A percentile compares a stretch with the other conserved stretches of the same genome.
These are phyloP conservation scores for Catocala nupta DNA, from an alignment of 2,888 invertebrate species.

Conservation along the genomic window DNA sequence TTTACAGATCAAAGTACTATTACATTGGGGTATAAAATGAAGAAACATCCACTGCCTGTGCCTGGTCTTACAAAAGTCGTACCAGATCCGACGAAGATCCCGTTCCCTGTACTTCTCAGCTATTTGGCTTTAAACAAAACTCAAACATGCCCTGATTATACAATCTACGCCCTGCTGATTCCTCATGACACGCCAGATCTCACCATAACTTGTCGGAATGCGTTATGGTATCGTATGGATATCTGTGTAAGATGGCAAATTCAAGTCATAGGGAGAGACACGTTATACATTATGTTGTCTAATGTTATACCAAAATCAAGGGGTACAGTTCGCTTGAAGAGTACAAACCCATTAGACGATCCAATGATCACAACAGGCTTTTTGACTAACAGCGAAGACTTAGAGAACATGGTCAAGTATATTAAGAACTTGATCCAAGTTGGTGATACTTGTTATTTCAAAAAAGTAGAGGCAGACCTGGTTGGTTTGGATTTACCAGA, in stretches of 20 bases:
- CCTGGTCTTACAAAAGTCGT: not conserved
- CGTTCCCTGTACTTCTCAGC: conserved; percentile 38
- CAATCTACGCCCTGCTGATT: too few relatives aligned
- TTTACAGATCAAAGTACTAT: conserved; percentile 17
- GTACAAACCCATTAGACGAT: conserved; percentile 10
- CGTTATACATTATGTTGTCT: too few relatives aligned
- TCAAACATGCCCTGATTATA: too few relatives aligned
- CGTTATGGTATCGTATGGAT: too few relatives aligned
- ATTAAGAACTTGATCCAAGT: not conserved
- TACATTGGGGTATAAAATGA: conserved; percentile 20
- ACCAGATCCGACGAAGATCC: conserved; percentile 29
- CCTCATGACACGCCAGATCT: too few relatives aligned
- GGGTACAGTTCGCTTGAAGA: conserved; percentile 8
- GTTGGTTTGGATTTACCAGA: conserved; percentile 14
- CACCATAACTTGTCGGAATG: too few relatives aligned
- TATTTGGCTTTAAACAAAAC: conserved; percentile 33
- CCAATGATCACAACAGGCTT: conserved; percentile 9
- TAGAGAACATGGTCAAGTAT: conserved; percentile 12
- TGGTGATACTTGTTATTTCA: conserved; percentile 17
- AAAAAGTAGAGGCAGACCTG: conserved; percentile 15
- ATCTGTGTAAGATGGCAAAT: too few relatives aligned
- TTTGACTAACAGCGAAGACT: conserved; percentile 9
- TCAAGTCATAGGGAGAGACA: too few relatives aligned
- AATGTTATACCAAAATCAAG: conserved; percentile 6
- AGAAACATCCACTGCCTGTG: conserved; percentile 14